These are phyloP conservation scores for Trachemys scripta DNA, from an alignment of 2,113 vertebrate species.

Conservation along the genomic window DNA sequence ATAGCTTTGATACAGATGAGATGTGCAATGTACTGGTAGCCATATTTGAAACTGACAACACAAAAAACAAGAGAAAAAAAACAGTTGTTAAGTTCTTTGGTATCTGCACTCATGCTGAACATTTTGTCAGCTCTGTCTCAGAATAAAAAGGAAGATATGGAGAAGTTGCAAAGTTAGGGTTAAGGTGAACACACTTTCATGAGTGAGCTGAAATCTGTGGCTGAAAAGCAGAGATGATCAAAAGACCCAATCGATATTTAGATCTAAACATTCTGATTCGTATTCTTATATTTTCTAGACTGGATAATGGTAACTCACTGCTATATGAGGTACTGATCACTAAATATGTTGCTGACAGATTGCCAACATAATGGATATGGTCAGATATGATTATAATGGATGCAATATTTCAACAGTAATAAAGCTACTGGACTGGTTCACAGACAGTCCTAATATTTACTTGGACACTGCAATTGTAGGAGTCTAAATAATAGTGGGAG, in stretches of 20 bases:
- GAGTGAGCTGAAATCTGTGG: not conserved
- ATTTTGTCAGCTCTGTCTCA: not conserved
- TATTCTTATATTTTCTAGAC: not conserved
- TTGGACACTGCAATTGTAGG: not conserved
- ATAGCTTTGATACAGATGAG: constrained; percentile 12
- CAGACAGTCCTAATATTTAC: not conserved
- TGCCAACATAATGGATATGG: not conserved
- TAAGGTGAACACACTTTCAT: not conserved
- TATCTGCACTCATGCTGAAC: not conserved
- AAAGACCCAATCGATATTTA: not conserved
- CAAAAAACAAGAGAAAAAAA: not conserved
- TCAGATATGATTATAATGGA: not conserved
- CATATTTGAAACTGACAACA: constrained; percentile 12
- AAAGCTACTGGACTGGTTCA: not conserved
- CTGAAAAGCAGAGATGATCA: not conserved
- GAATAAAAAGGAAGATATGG: not conserved
- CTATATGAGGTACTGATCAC: not conserved
- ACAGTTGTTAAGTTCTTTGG: not conserved
- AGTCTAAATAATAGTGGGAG: not conserved
- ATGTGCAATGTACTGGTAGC: constrained; percentile 17
- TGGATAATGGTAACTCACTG: not conserved
- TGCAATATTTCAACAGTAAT: not conserved
- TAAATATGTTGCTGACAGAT: not conserved
- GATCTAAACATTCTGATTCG: not conserved
- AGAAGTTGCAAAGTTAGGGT: not conserved